phyloP scores from a whole-genome alignment of 1,140 invertebrate species.

The Dendrolimus kikuchii region DNA sequence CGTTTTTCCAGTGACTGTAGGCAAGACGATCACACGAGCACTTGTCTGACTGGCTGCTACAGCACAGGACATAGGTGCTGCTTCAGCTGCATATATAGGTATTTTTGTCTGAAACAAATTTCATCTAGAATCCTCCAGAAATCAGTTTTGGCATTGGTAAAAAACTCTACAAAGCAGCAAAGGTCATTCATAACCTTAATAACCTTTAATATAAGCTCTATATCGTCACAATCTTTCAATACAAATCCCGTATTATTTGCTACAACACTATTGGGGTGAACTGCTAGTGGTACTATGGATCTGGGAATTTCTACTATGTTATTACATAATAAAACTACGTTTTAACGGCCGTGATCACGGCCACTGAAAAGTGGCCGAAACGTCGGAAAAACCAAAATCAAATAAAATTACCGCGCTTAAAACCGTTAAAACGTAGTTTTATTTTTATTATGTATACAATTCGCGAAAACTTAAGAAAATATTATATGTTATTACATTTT shows the following conservation, averaged over 20 bases:
- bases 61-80: slow-evolving; percentile 29
- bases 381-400: too few relatives aligned
- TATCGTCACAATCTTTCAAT: slow-evolving; percentile 26
- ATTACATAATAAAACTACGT: too few relatives aligned
- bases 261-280: too few relatives aligned
- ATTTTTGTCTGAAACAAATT: slow-evolving; percentile 25
- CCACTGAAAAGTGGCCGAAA: too few relatives aligned
- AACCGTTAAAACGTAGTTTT: too few relatives aligned
- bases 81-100: slow-evolving; percentile 46
- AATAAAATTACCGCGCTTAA: too few relatives aligned
- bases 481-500: too few relatives aligned
- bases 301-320: too few relatives aligned
- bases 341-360: too few relatives aligned
- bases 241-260: slow-evolving; percentile 44
- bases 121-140: slow-evolving; percentile 28
- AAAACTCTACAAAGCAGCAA: slow-evolving; percentile 32
- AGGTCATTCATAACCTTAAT: slow-evolving; percentile 32
- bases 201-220: slow-evolving; percentile 19
- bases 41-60: slow-evolving; percentile 30
- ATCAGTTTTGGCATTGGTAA: slow-evolving; percentile 19
- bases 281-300: too few relatives aligned
- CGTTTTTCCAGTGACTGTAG: slow-evolving; percentile 41
- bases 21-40: slow-evolving; percentile 31
- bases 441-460: too few relatives aligned
- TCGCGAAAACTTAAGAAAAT: too few relatives aligned